Base-by-base conservation (phyloP, 2,113 vertebrate species). In the Elaphurus davidianus region DNA sequence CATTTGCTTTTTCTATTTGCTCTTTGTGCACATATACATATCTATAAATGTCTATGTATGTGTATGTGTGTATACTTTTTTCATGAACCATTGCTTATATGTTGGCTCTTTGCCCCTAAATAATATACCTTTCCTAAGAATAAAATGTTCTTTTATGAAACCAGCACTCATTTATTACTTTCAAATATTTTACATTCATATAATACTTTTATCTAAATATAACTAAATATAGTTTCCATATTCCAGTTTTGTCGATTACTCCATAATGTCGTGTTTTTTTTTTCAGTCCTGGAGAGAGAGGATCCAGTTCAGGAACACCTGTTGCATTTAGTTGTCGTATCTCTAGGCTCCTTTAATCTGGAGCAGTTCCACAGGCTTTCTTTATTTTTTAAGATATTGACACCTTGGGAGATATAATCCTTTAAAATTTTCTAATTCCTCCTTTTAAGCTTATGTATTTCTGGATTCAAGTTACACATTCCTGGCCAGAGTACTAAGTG, bases 1-100 rank as follows among this genome's bases (percentile, higher is more conserved):
- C 23, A 23, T 88, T 96, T 96, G 71, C 52, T 85, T 78, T 92
- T 95, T 74, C 47, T 14, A 78, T 94, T 94, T 91, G 76, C 33
- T 88, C 9, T 71, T 57, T 64, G 6, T 92, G 12, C 87, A 36
- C 57, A 27, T 84, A 27, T 55, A 4, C 14, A 14, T 50, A 7
- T 54, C 13, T 83, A 7, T 55, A 71, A 28, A 55, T 55, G 27
- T 52, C 3, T 82, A 5, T 30, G 4, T 55, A 71, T 71, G 23
- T 55, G 4, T 84, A 7, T 40, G 8, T 67, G 6, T 43, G 28
- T 36, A 40, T 50, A 15, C 36, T 12, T 76, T 89, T 62, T 85
- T 28, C 40, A 12, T 67, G 40, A 87, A 82, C n/a, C n/a, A 27
- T 30, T 64, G 40, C 1, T 2, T 76, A 71, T 67, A 59, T 95